Conservation (phyloP, 2,113 vertebrate genomes). For the Pipa parva region DNA sequence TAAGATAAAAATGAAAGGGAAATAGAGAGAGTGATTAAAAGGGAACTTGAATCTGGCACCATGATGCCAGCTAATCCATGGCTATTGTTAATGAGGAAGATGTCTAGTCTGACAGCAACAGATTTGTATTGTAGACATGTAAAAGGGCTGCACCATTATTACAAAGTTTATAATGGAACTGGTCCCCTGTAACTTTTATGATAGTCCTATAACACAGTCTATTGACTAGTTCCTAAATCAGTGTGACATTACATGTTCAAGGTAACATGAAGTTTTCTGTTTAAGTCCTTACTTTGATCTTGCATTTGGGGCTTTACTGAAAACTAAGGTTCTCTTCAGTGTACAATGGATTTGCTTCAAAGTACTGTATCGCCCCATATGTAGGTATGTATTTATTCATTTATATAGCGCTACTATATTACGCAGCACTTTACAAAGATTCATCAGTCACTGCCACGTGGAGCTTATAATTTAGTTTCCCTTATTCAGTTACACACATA, state of each 20-base stretch:
- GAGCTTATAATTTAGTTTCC: too few relatives aligned
- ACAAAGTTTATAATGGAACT: background rate
- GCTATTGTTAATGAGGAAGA: conserved; percentile 22
- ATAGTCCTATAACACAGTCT: background rate
- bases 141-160: conserved; percentile 17
- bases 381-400: too few relatives aligned
- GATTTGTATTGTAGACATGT: conserved; percentile 26
- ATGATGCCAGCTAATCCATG: conserved; percentile 27
- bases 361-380: too few relatives aligned
- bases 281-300: conserved; percentile 34
- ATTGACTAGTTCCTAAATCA: conserved; percentile 16
- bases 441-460: too few relatives aligned
- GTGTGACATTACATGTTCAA: conserved; percentile 28
- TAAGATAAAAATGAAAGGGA: conserved; percentile 48
- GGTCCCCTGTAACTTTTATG: conserved; percentile 8
- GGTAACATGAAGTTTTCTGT: conserved; percentile 8
- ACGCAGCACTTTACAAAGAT: too few relatives aligned
- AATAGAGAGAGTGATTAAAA: conserved; percentile 28
- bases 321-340: conserved; percentile 9
- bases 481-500: too few relatives aligned
- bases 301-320: conserved; percentile 11
- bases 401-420: too few relatives aligned
- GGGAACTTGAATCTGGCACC: conserved; percentile 17
- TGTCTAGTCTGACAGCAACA: conserved; percentile 22
- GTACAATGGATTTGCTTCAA: background rate